Evolutionary conservation across 1,140 invertebrate species (phyloP), one percentile per base, ranked within the genome.

Genomic region (Aphaenogaster rudis): DNA sequence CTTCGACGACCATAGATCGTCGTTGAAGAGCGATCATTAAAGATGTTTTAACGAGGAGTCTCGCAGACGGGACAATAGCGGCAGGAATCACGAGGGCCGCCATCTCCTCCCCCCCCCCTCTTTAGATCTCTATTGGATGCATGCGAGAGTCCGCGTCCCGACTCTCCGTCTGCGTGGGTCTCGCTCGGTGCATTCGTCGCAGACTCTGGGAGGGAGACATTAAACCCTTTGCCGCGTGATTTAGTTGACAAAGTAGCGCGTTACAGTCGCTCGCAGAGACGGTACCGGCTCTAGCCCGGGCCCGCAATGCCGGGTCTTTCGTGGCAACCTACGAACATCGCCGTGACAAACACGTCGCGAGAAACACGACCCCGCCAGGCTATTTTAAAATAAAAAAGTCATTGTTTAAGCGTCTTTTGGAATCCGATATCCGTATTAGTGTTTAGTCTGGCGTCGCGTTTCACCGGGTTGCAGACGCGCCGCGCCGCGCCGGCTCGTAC

Each of bases 21-120:
- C 64, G 80, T 80, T 91, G 88, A 91, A 88, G 81, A 87, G 81
- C 81, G 81, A 91, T 91, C 90, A 84, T 91, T 91, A 91, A 89
- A 90, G 90, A 91, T 82, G 84, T 90, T 67, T 88, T 91, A 91
- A 91, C 89, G 89, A 91, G 85, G 80, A 77, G 61, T 61, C 74
- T 67, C 77, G 76, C 80, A 85, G 45, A 80, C 63, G 59, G 89
- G 87, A 91, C 90, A 91, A 91, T 91, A 71, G 89, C 67, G 63
- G 21, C 76, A 59, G 72, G 77, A 87, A 72, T 67, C 85, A 59
- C 21, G 59, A 87, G 52, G 59, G 21, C 15, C 36, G 5, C 69
- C 78, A 57, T 76, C 11, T 86, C 48, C 17, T 13, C 64, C 63
- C 45, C 48, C 66, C 9, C 13, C 21, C n/a, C 54, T 45, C 74